Conservation (phyloP, 2,888 invertebrate species). For the Chesias legatella region DNA sequence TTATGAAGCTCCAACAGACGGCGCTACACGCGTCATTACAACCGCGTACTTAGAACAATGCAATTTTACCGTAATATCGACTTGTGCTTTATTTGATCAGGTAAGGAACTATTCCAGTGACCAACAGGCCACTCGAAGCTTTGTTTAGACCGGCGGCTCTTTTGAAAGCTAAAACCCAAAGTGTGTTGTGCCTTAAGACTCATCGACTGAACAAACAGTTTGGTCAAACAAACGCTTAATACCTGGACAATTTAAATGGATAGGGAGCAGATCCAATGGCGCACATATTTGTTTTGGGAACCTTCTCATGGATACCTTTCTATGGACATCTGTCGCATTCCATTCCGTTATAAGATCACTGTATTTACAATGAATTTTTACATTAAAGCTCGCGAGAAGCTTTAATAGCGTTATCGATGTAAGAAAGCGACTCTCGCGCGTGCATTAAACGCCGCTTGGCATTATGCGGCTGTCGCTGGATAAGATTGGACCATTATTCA, state of each 20-base stretch:
- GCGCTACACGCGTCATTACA: conserved; percentile 48
- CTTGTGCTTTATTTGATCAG: conserved; percentile 61
- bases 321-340: conserved; percentile 35
- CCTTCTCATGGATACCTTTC: conserved; percentile 54
- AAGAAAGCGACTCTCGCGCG: conserved; percentile 11
- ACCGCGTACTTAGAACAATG: conserved; percentile 54
- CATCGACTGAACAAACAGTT: conserved; percentile 70
- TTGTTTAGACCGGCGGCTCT: conserved; percentile 71
- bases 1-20: conserved; percentile 25
- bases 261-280: conserved; percentile 68
- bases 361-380: conserved; percentile 8
- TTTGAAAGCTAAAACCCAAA: conserved; percentile 80
- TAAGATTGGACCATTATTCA: conserved; percentile 37
- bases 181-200: conserved; percentile 75
- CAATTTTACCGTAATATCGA: conserved; percentile 64
- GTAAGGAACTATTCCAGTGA: conserved; percentile 59
- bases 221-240: conserved; percentile 66
- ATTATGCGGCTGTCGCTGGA: conserved; percentile 23
- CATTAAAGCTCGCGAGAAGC: conserved; percentile 3
- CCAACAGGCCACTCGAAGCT: conserved; percentile 59
- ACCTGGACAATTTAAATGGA: conserved; percentile 72
- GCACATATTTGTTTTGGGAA: conserved; percentile 44
- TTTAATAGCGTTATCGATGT: conserved; percentile 12
- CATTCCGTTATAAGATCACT: conserved; percentile 24
- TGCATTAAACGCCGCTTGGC: conserved; percentile 21